Conservation (phyloP, 23 tunicate genomes). For the Corella eumyota region DNA sequence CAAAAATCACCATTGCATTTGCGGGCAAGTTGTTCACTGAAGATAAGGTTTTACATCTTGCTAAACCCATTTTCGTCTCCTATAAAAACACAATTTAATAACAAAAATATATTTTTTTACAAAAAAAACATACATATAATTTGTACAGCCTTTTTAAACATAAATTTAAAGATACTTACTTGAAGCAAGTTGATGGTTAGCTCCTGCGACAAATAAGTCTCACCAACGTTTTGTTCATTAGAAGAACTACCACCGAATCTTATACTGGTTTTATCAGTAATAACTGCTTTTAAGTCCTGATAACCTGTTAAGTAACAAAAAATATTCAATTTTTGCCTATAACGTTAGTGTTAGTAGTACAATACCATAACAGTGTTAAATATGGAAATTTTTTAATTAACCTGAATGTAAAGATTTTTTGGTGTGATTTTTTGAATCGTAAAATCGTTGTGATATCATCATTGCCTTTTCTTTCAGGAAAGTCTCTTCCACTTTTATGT, state of each 20-base stretch:
- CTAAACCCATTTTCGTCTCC: constrained; percentile 97
- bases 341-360: neutral
- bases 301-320: constrained; percentile 18
- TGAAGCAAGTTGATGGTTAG: constrained; percentile 78
- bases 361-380: neutral
- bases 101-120: too few species aligned
- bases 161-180: too few species aligned
- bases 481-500: constrained; percentile 56
- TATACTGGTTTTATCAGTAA: constrained; percentile 66
- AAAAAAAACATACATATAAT: neutral
- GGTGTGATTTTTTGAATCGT: constrained; percentile 87
- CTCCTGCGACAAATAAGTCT: constrained; percentile 87
- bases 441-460: constrained; percentile 71
- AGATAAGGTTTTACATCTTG: constrained; percentile 73
- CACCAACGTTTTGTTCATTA: constrained; percentile 23
- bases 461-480: constrained; percentile 79
- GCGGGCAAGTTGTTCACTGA: constrained; percentile 23
- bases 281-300: constrained; percentile 76
- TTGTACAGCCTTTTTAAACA: neutral
- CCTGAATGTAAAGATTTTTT: constrained; percentile 63
- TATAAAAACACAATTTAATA: constrained; percentile 14
- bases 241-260: constrained; percentile 48
- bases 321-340: neutral
- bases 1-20: constrained; percentile 63
- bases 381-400: neutral